Evolutionary conservation across 2,888 invertebrate species (phyloP).

Genomic region (Aphodius sticticus): DNA sequence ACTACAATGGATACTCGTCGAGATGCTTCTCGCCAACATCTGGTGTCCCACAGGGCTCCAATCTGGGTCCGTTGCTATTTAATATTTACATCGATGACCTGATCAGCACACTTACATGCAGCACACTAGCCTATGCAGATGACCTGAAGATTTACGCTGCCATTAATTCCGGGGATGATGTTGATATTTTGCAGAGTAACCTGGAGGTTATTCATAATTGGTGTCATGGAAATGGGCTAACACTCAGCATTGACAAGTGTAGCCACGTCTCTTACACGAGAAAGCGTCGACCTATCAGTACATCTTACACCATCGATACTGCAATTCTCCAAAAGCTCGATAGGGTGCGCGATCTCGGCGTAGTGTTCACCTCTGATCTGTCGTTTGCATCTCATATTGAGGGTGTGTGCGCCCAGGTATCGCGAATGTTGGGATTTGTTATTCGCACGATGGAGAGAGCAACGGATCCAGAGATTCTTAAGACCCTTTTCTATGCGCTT

Average conservation of each 20-base stretch:
- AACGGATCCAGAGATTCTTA: neutral
- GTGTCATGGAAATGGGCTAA: neutral
- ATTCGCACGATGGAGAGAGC: neutral
- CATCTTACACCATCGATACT: neutral
- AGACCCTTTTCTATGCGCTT: neutral
- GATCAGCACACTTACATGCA: neutral
- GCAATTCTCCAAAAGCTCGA: neutral
- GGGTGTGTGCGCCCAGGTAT: neutral
- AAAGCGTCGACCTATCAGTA: neutral
- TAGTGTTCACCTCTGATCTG: neutral
- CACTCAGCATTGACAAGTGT: neutral
- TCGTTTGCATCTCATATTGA: neutral
- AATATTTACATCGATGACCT: neutral
- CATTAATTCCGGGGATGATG: neutral
- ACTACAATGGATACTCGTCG: neutral
- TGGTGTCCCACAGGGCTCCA: neutral
- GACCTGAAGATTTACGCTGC: neutral
- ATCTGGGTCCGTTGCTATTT: neutral
- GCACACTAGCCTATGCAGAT: neutral
- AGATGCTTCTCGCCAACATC: neutral
- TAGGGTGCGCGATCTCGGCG: neutral
- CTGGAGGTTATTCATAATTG: neutral
- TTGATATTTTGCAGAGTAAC: neutral
- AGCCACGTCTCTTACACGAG: neutral
- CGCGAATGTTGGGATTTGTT: neutral